phyloP scores from a whole-genome alignment of 2,888 invertebrate species.

The Rhorus exstirpatorius region DNA sequence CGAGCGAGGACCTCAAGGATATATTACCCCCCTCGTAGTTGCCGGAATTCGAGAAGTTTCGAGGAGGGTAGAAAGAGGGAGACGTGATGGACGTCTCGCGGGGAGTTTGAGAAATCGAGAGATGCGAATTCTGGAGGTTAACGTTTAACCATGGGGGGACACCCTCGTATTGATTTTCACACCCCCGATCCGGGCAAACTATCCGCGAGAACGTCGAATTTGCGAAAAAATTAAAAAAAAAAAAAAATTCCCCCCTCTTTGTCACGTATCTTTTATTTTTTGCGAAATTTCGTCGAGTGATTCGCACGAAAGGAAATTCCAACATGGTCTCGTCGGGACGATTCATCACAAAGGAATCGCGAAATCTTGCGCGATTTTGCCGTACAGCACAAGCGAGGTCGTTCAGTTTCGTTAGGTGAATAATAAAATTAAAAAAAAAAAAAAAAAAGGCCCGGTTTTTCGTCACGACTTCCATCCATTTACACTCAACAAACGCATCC shows the following conservation, averaged over 20 bases:
- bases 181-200: conserved; percentile 79
- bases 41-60: conserved; percentile 30
- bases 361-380: conserved; percentile 82
- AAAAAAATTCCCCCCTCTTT: conserved; percentile 1
- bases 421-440: conserved; percentile 16
- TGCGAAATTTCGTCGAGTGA: background rate
- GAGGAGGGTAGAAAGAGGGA: conserved; percentile 29
- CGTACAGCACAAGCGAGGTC: conserved; percentile 87
- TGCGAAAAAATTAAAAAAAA: background rate
- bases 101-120: conserved; percentile 50
- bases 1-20: conserved; percentile 34
- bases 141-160: conserved; percentile 77
- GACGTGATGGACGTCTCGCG: conserved; percentile 27
- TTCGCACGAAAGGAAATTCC: background rate
- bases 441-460: conserved; percentile 75
- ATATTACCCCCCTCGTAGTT: conserved; percentile 25
- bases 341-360: conserved; percentile 68
- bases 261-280: background rate
- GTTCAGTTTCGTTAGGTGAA: conserved; percentile 75
- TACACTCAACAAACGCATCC: conserved; percentile 78
- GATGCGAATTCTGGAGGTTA: conserved; percentile 79
- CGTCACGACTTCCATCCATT: conserved; percentile 56
- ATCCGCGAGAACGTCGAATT: conserved; percentile 42
- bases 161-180: conserved; percentile 84
- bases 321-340: background rate